Base-by-base conservation (phyloP, 2,888 invertebrate species). In the Agrochola lota region DNA sequence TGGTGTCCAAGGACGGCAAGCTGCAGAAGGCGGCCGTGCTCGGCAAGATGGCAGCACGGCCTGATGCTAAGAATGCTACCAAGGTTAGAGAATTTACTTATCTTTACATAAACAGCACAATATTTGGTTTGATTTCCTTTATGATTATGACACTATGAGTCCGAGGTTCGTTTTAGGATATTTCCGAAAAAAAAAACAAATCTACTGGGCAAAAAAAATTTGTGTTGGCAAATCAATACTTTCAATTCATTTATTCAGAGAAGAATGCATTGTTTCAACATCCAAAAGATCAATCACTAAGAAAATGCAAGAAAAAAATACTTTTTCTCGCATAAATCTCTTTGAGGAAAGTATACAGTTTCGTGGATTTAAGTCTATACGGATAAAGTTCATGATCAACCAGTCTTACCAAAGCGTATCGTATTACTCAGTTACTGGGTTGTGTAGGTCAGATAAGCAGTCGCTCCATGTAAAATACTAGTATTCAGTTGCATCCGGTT, bases 1-100 rank as follows among this genome's bases (percentile, higher is more conserved):
- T 96, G 59, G 91, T 96, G 73, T 89, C 92, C 83, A 96, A 96
- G 91, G 96, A 96, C 87, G 96, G 96, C 75, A 96, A 95, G 90
- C 91, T 96, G 88, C 94, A 92, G 81, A 96, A 96, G 91, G 88
- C 93, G 0, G 93, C 94, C 0, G 90, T 94, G 71, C 89, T 94
- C 7, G 93, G 91, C 70, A 95, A 95, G 86, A 84, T 94, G 85
- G 91, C 92, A 0, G 83, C 88, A 5, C 88, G 92, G 66, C 83
- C 88, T 3, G 94, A 93, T 35, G 91, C 90, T 35, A 93, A 88
- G 83, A 95, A 95, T 74, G 91, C 92, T 23, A 93, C 94, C 26
- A 96, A 96, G 94, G 96, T 74, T 74, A 59, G n/a, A 59, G 20
- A 20, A 46, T 9, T 30, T 20, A 35, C 6, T 11, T 7, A 35